Evolutionary conservation across 2,797 vertebrate genomes (phyloP), one percentile per base, ranked within the genome.

Genomic region (Thalassophryne amazonica): DNA sequence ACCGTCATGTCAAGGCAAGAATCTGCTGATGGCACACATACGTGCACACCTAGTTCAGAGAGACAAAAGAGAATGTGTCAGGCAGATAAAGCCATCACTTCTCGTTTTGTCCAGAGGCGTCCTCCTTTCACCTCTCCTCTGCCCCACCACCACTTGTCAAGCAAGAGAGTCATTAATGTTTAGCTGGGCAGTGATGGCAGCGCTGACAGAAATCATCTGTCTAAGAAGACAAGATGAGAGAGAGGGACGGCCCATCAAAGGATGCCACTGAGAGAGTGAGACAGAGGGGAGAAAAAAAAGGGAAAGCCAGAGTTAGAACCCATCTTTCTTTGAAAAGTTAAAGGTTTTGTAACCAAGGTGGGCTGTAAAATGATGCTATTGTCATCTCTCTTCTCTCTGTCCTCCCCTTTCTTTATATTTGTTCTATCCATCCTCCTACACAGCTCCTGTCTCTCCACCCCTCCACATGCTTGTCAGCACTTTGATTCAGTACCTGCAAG

Each of bases 21-120:
- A 91, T 91, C 73, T 91, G 91, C 91, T 92, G 91, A 92, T 91
- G 76, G 59, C 70, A 89, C 89, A 89, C 69, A 91, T 87, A 81
- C 73, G 83, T 84, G 83, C 65, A 86, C 47, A 18, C 83, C n/a
- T 84, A 82, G 83, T 84, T 84, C 63, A 70, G 52, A 61, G 60
- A 80, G 69, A 80, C 78, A 84, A 88, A 84, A 70, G 72, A 59
- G 73, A 75, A 74, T 74, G 69, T 80, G 76, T 86, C 85, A 89
- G 46, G 73, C 73, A 68, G 78, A 88, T 81, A 76, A 83, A 76
- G 78, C 66, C 78, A 67, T 86, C 79, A 78, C 64, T 83, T 70
- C 74, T 80, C 63, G 69, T 83, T 88, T 87, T 88, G 87, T 89
- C 81, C 81, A 68, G 61, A 73, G 69, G 70, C 59, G 45, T 70